Evolutionary conservation across 1,140 invertebrate species (phyloP).

Genomic region (Drosophila kurseongensis): DNA sequence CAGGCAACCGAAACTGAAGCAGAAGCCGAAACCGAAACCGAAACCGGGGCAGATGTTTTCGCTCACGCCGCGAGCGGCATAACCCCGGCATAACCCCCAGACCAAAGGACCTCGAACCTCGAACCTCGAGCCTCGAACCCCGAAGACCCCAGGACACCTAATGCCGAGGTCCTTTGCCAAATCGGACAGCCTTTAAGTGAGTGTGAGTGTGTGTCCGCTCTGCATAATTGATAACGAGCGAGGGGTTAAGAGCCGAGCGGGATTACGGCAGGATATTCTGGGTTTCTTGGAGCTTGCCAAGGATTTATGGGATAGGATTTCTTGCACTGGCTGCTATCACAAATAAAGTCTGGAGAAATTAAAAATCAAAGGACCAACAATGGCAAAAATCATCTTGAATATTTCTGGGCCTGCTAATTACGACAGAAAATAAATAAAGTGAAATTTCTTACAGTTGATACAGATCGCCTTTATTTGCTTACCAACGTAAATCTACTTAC

Average conservation of each 20-base stretch:
- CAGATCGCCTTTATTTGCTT: too few species aligned
- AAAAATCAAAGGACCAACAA: background rate
- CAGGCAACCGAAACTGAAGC: constrained; percentile 35
- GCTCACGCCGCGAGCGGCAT: constrained; percentile 43
- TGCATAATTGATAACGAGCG: constrained; percentile 32
- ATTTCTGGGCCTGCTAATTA: too few species aligned
- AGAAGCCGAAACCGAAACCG: background rate
- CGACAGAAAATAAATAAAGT: too few species aligned
- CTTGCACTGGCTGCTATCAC: background rate
- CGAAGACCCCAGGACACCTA: constrained; percentile 3
- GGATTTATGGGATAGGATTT: background rate
- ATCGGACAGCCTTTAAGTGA: constrained; percentile 5
- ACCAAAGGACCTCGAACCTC: background rate
- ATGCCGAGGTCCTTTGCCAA: constrained; percentile 10
- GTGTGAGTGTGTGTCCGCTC: background rate
- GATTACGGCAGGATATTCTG: background rate
- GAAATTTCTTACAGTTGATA: too few species aligned
- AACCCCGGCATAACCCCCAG: constrained; percentile 4
- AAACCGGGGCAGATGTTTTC: constrained; percentile 68
- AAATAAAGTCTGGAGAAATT: background rate
- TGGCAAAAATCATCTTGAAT: too few species aligned
- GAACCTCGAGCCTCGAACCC: background rate
- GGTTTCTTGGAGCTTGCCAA: background rate
- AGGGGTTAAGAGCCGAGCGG: background rate
- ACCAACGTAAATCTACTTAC: too few species aligned